Percentiles rank a stretch among this genome's conserved stretches.
Evolutionary conservation across 1,140 invertebrate species (phyloP).

Genomic region (Drosophila carrolli): DNA sequence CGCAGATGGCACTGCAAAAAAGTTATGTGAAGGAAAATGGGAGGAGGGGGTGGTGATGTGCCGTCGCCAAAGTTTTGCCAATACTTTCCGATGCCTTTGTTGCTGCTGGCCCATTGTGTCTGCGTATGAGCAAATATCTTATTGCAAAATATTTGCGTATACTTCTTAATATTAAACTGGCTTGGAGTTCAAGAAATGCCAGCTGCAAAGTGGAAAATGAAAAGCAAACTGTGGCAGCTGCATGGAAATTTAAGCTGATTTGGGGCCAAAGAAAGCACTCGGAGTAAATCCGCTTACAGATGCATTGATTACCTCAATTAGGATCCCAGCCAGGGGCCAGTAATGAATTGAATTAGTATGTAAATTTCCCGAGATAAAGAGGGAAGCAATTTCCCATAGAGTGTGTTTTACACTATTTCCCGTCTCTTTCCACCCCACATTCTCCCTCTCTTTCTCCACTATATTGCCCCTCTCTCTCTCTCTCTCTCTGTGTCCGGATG

Average conservation of each 20-base stretch:
- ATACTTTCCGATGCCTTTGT: constrained; percentile 35
- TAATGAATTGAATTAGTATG: constrained; percentile 45
- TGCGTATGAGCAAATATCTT: constrained; percentile 35
- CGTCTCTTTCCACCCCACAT: neutral
- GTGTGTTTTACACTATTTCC: constrained; percentile 12
- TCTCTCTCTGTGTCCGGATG: constrained; percentile 42
- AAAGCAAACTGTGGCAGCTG: constrained; percentile 7
- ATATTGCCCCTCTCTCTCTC: neutral
- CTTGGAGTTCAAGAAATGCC: constrained; percentile 25
- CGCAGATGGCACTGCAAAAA: constrained; percentile 59
- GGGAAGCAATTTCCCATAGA: neutral
- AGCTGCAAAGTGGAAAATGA: constrained; percentile 23
- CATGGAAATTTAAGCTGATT: constrained; percentile 28
- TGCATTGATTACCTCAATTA: constrained; percentile 57
- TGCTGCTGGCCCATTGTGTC: neutral
- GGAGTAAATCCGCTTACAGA: constrained; percentile 30
- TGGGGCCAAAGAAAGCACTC: constrained; percentile 10
- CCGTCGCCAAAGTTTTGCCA: constrained; percentile 43
- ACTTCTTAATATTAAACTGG: constrained; percentile 31
- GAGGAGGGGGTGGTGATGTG: neutral
- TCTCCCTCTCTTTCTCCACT: constrained; percentile 7
- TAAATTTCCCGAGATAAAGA: constrained; percentile 16
- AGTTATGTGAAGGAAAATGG: constrained; percentile 22
- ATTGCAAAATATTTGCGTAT: constrained; percentile 60
- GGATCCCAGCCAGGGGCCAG: constrained; percentile 10